phyloP scores from a whole-genome alignment of 2,113 vertebrate genomes.

The Alethe castanea region DNA sequence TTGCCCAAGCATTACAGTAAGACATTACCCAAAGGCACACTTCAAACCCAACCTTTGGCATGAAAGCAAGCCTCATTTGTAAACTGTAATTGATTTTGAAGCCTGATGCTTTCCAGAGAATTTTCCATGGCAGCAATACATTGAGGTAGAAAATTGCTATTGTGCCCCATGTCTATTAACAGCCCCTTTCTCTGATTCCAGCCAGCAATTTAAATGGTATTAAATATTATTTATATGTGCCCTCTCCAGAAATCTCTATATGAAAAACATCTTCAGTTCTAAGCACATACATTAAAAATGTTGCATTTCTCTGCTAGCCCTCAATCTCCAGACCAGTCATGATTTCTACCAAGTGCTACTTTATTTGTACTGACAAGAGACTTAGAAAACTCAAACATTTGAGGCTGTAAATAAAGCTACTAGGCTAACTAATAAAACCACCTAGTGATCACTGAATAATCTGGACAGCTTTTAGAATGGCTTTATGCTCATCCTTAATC shows the following conservation, averaged over 20 bases:
- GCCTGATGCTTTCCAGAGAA: neutral
- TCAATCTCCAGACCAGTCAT: neutral
- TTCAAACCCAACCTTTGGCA: neutral
- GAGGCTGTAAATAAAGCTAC: neutral
- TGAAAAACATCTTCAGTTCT: neutral
- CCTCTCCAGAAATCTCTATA: neutral
- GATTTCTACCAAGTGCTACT: neutral
- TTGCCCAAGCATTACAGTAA: neutral
- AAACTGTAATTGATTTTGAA: slow-evolving; percentile 29
- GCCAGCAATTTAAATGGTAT: neutral
- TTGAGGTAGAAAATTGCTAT: neutral
- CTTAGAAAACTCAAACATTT: neutral
- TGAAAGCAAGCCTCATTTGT: slow-evolving; percentile 19
- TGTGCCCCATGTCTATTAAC: neutral
- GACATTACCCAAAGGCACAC: neutral
- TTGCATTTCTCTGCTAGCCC: neutral
- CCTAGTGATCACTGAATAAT: neutral
- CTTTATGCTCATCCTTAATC: neutral
- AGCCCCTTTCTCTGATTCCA: neutral
- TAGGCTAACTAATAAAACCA: neutral
- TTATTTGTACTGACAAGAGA: neutral
- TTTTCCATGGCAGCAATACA: slow-evolving; percentile 11
- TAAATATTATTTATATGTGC: neutral
- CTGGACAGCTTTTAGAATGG: neutral
- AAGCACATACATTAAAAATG: neutral